phyloP scores from a whole-genome alignment of 2,888 invertebrate species.

The Salpingus planirostris region DNA sequence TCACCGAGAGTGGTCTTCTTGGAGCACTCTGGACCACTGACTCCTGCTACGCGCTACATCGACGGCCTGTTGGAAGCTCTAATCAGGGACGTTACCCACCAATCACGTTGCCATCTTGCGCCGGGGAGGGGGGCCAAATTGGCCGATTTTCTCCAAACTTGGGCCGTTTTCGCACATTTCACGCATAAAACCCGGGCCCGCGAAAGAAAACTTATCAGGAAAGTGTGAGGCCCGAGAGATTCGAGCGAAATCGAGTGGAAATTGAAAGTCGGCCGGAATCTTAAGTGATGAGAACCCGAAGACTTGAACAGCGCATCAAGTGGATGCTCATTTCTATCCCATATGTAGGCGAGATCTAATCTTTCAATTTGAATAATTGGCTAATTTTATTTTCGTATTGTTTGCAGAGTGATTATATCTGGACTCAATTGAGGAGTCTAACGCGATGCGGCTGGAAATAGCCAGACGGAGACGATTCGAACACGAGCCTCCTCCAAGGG shows the following conservation, averaged over 20 bases:
- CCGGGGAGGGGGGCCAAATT: conserved; percentile 10
- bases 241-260: no score
- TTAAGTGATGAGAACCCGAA: no score
- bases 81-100: conserved; percentile 15
- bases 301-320: no score
- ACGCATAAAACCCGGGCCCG: not conserved
- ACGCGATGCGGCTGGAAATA: no score
- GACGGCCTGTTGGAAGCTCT: conserved; percentile 16
- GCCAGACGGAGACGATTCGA: no score
- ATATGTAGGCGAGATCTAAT: conserved; percentile 15
- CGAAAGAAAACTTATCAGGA: no score
- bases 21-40: conserved; percentile 17
- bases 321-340: conserved; percentile 13
- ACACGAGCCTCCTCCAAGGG: no score
- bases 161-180: not conserved
- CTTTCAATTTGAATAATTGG: conserved; percentile 16
- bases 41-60: conserved; percentile 15
- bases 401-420: conserved; percentile 13
- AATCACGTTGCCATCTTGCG: conserved; percentile 14
- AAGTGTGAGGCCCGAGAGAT: no score
- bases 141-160: not conserved
- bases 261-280: no score
- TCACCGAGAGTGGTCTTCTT: conserved; percentile 16
- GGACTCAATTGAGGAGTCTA: conserved; percentile 2
- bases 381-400: conserved; percentile 15